Base-by-base conservation (phyloP, 1,140 invertebrate genomes). In the Magallana ariakensis region DNA sequence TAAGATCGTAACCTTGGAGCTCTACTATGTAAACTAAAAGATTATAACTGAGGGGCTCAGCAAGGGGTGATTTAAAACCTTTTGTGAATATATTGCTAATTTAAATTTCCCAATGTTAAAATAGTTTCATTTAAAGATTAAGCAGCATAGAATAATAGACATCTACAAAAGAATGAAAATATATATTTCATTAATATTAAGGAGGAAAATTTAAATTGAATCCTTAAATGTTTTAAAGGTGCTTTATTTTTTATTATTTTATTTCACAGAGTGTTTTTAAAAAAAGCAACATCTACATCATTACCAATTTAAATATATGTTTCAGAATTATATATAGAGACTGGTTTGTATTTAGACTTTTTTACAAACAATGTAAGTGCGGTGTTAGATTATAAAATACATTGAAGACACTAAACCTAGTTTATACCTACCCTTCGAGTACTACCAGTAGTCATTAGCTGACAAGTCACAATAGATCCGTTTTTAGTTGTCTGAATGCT, bases 1-100 rank as follows among this genome's bases (percentile, higher is more conserved):
- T 82, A 55, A 82, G 46, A 82, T 82, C 46, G 80, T 82, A 82
- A 82, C 80, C 80, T 82, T 82, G 80, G 80, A 55, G 80, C 80
- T 13, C 80, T 56, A n/a, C 46, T 82, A 82, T 82, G 80, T 54
- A 82, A 82, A 54, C 54, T 56, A 15, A n/a, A 54, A 53, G 54
- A 55, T 82, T 82, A 54, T 22, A 82, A 19, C 80, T 55, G 46
- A 82, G 80, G 80, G 80, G 80, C 46, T 56, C 80, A 26, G 53
- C 54, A 82, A 55, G 54, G 80, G 80, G 33, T 46, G 33, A 46
- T 46, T 46, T 46, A 46, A 46, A 46, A 46, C 33, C 33, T 46
- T 46, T 46, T 46, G 33, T 46, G 33, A 46, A 46, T 46, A 46
- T 4, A 46, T 46, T 46, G 33, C 1, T 46, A 46, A 46, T 46